Conservation (phyloP, 2,113 vertebrate species). For the Protobothrops mucrosquamatus region DNA sequence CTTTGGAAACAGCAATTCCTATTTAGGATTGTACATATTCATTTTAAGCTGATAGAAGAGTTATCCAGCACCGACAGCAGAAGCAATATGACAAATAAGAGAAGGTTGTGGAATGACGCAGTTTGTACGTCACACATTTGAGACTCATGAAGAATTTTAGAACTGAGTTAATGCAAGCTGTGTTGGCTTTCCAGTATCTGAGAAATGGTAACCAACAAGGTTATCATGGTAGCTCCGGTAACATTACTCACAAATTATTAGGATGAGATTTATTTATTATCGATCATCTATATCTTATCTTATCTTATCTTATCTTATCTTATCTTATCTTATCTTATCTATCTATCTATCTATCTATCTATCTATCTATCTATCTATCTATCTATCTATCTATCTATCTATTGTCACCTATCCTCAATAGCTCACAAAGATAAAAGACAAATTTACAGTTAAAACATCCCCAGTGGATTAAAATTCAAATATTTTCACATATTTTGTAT, state of each 20-base stretch:
- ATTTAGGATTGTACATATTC: slow-evolving; percentile 47
- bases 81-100: slow-evolving; percentile 10
- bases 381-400: not conserved
- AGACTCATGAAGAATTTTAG: slow-evolving; percentile 19
- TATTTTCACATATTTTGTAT: not conserved
- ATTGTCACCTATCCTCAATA: not conserved
- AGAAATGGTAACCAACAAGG: not conserved
- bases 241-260: not conserved
- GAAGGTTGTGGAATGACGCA: slow-evolving; percentile 12
- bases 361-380: too few relatives aligned
- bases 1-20: slow-evolving; percentile 41
- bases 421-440: not conserved
- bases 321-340: too few relatives aligned
- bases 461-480: not conserved
- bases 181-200: not conserved
- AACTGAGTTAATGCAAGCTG: slow-evolving; percentile 15
- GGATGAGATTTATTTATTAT: not conserved
- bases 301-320: too few relatives aligned
- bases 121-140: slow-evolving; percentile 14
- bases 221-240: too few relatives aligned
- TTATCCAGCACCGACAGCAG: not conserved
- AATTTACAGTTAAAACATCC: not conserved
- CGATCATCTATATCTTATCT: not conserved
- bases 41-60: slow-evolving; percentile 17
- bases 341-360: not conserved